Percentiles rank a stretch among this genome's conserved stretches.
Conservation (phyloP, 92 coral and sea anemone species). For the Epizoanthus illoricatus region DNA sequence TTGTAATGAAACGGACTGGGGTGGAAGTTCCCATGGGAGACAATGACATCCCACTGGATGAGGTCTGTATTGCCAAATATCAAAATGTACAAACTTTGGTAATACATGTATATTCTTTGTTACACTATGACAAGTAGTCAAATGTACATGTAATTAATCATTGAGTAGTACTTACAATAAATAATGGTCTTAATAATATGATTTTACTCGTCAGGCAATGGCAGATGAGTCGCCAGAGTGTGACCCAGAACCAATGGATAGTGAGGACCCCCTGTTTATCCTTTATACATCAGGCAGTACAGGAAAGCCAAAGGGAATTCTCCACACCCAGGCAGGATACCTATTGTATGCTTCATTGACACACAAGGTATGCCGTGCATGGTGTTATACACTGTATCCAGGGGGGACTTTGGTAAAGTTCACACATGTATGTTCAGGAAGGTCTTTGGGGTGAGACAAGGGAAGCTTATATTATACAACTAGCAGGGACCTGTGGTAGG, state of each 20-base stretch:
- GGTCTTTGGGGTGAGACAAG: neutral
- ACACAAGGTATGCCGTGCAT: conserved; percentile 59
- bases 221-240: conserved; percentile 83
- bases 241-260: conserved; percentile 88
- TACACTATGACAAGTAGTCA: neutral
- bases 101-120: too few relatives aligned
- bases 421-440: neutral
- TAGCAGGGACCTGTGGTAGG: too few relatives aligned
- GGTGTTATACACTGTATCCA: neutral
- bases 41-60: conserved; percentile 84
- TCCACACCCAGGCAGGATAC: conserved; percentile 98
- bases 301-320: conserved; percentile 95
- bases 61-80: conserved; percentile 48
- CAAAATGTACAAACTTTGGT: too few relatives aligned
- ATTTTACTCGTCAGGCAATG: conserved; percentile 77
- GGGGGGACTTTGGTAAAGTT: neutral
- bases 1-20: conserved; percentile 91
- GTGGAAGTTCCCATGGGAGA: conserved; percentile 96
- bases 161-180: neutral
- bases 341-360: conserved; percentile 90
- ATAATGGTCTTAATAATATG: neutral
- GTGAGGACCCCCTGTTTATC: conserved; percentile 89
- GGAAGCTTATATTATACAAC: too few relatives aligned
- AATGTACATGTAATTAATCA: neutral
- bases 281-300: conserved; percentile 98